Evolutionary conservation across 2,797 vertebrate species (phyloP), one percentile per base, ranked within the genome.

Genomic region (Tadarida brasiliensis): DNA sequence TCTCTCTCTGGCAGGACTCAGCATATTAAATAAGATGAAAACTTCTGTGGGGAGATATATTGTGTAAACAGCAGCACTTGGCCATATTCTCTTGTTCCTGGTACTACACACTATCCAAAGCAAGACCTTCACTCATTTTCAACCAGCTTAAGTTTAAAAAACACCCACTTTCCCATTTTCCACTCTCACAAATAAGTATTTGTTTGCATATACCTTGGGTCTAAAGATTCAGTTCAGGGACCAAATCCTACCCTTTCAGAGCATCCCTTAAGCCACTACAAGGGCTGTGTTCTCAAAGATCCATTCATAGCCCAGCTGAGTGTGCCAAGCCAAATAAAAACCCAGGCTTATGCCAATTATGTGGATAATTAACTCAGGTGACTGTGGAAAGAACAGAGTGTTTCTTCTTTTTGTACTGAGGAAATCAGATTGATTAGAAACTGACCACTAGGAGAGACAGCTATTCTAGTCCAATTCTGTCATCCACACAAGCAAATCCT

Each of bases 401-500:
- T 59, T 59, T 22, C 57, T 59, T 24, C 57, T 59, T 59, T 59
- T 59, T 59, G 57, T 59, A 59, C 49, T 51, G 49, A 51, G 49
- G 49, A 51, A 51, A 51, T 51, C 49, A 51, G 49, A 51, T 51
- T 51, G 49, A 33, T 73, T 83, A 81, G 68, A 93, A 87, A 74
- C 39, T 88, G 70, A 94, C 10, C 70, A 90, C 54, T 39, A 83
- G 59, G 86, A 59, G 57, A 59, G 22, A 59, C 22, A 63, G 76
- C 33, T 91, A 39, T 93, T 81, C 7, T 89, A 20, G 44, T 68
- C 22, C 22, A 82, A 80, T 70, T 86, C 47, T n/a, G 63, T 63
- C 91, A 96, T 44, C 44, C n/a, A 96, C 0, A 87, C 76, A 83
- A 83, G 47, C 63, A 92, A 94, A 94, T 30, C 54, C 85, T 70